Evolutionary conservation across 2,113 vertebrate genomes (phyloP), one percentile per base, ranked within the genome.

Genomic region (Sphyrna mokarran): DNA sequence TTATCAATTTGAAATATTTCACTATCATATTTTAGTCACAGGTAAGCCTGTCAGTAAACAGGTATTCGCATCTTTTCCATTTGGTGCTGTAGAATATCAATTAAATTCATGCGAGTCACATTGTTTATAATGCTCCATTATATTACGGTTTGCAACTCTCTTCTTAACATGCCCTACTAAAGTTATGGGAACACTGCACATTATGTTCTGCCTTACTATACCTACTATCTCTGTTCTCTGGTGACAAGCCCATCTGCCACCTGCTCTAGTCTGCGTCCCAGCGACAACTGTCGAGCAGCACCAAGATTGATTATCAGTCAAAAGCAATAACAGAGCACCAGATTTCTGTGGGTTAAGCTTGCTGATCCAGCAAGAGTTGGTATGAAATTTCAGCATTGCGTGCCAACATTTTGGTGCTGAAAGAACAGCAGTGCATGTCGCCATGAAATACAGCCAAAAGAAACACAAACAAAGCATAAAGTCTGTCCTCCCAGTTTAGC

Each of bases 221-320:
- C 98, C 98, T 98, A 98, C 97, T 97, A 97, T 97, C 98, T 97
- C 98, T 98, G 98, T 97, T 98, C 98, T 98, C 98, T 97, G 97
- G 98, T 98, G 98, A 98, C 98, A 98, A 98, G 97, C 98, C 98
- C 98, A 99, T 98, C 98, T 98, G 98, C 98, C 98, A 98, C 98
- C 98, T 98, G 98, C 98, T 98, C 98, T 97, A 97, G 96, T 98
- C 97, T 96, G 97, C 97, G 97, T 98, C 98, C 98, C 98, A 97
- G 98, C 98, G 98, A 99, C 98, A 98, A 99, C 98, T 99, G 98
- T 98, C 98, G 98, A 98, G 98, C 97, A 98, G 98, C 97, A 97
- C 97, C 98, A 99, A 99, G 98, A 99, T 99, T 99, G 98, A 99
- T 99, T 98, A 98, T 98, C 98, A 98, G 98, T 99, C 98, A 98